These are phyloP conservation scores for Morbakka virulenta DNA, from an alignment of 30 jellyfish, hydroid and myxozoan genomes.

Conservation along the genomic window DNA sequence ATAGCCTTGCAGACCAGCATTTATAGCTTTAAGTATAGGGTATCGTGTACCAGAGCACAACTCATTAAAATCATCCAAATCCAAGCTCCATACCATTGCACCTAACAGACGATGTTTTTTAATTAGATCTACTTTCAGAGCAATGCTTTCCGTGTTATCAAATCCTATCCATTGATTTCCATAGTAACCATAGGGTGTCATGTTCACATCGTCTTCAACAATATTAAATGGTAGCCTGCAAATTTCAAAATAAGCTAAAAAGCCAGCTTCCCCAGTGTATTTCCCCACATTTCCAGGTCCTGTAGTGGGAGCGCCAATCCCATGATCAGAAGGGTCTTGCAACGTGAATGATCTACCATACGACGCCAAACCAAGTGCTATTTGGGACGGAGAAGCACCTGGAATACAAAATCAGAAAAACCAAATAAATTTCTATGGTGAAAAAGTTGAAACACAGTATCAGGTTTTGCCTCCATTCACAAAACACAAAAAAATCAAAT, in stretches of 20 bases:
- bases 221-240: conserved; percentile 46
- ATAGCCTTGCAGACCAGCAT: too few species aligned
- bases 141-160: conserved; percentile 38
- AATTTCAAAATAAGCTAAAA: conserved; percentile 54
- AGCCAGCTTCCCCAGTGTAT: too few species aligned
- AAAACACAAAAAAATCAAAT: too few species aligned
- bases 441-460: too few species aligned
- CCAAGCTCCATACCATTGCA: conserved; percentile 64
- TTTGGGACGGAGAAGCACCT: conserved; percentile 37
- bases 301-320: conserved; percentile 42
- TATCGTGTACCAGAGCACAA: too few species aligned
- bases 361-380: conserved; percentile 66
- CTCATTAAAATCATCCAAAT: conserved; percentile 64
- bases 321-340: conserved; percentile 17
- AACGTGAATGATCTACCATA: conserved; percentile 53
- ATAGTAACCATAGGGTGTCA: conserved; percentile 57
- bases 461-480: too few species aligned
- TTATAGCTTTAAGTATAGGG: too few species aligned
- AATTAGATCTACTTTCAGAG: conserved; percentile 18
- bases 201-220: conserved; percentile 29
- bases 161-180: conserved; percentile 48
- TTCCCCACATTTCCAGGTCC: neutral
- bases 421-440: too few species aligned
- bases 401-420: too few species aligned
- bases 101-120: conserved; percentile 48